These are phyloP conservation scores for Lordiphosa clarofinis DNA, from an alignment of 1,140 invertebrate species.

Conservation along the genomic window DNA sequence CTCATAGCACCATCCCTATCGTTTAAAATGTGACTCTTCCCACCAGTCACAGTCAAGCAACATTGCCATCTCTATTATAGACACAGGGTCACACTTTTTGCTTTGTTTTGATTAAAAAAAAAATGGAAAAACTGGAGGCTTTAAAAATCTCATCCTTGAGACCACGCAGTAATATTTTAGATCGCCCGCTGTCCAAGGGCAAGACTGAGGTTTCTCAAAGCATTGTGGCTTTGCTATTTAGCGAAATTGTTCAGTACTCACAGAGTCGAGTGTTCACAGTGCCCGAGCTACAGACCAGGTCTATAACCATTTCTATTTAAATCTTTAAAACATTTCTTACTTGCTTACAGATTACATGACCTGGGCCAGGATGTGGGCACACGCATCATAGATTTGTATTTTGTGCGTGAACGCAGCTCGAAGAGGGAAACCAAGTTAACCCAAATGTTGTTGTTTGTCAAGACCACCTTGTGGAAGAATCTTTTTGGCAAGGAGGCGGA, in stretches of 20 bases:
- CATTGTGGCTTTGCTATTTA: constrained; percentile 97
- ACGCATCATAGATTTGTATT: constrained; percentile 95
- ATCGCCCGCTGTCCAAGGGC: constrained; percentile 94
- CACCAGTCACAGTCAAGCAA: too few species aligned
- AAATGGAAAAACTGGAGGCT: constrained; percentile 75
- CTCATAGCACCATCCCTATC: too few species aligned
- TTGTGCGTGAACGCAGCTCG: constrained; percentile 94
- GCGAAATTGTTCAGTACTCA: constrained; percentile 98
- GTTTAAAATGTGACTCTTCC: too few species aligned
- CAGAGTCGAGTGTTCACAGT: constrained; percentile 97
- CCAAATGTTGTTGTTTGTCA: constrained; percentile 97
- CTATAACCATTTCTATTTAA: not conserved
- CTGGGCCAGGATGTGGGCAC: constrained; percentile 97
- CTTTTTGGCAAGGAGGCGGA: constrained; percentile 99
- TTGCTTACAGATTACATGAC: constrained; percentile 88
- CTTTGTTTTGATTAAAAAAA: constrained; percentile 22
- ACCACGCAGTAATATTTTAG: constrained; percentile 90
- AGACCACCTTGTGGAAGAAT: constrained; percentile 98
- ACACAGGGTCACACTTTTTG: not conserved
- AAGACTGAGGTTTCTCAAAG: constrained; percentile 95
- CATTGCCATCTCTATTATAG: too few species aligned
- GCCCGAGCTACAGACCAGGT: constrained; percentile 89
- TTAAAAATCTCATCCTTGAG: constrained; percentile 79
- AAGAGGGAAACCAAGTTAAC: constrained; percentile 97
- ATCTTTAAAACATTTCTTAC: not conserved